Evolutionary conservation across 2,113 vertebrate species (phyloP).

Genomic region (Pantherophis guttatus): DNA sequence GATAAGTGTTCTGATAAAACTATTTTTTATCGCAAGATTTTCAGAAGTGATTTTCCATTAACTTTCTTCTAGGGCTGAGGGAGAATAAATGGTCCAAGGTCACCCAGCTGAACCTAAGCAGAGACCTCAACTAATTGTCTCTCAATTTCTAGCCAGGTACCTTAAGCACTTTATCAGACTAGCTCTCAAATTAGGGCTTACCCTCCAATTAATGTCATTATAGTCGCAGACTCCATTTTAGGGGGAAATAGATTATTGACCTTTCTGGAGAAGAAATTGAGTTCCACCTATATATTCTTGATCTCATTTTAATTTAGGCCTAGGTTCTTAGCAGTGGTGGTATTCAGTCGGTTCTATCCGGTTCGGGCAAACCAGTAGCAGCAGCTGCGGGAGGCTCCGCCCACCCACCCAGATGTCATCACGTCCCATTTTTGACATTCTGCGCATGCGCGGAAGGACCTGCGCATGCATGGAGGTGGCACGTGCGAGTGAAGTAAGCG

Average conservation of each 20-base stretch:
- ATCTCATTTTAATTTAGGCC: background rate
- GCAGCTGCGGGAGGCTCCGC: too few relatives aligned
- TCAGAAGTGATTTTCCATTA: background rate
- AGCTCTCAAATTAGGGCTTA: background rate
- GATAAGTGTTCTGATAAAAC: background rate
- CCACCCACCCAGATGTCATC: too few relatives aligned
- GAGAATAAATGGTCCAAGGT: background rate
- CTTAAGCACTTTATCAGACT: background rate
- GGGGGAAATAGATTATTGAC: background rate
- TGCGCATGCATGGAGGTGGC: too few relatives aligned
- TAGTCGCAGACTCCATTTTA: background rate
- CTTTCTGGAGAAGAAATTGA: background rate
- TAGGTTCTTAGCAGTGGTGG: background rate
- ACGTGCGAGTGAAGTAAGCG: too few relatives aligned
- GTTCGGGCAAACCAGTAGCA: too few relatives aligned
- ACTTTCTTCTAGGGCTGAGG: background rate
- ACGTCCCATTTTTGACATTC: too few relatives aligned
- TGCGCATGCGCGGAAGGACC: too few relatives aligned
- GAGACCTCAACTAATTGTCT: background rate
- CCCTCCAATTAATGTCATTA: background rate
- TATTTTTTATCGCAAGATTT: background rate
- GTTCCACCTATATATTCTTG: background rate
- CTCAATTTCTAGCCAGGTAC: background rate
- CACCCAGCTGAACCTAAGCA: background rate
- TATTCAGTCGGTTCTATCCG: too few relatives aligned